Percentiles rank a stretch among this genome's conserved stretches.
These are phyloP conservation scores for Chaetorhynchus papuensis DNA, from an alignment of 2,113 vertebrate species.

Conservation along the genomic window DNA sequence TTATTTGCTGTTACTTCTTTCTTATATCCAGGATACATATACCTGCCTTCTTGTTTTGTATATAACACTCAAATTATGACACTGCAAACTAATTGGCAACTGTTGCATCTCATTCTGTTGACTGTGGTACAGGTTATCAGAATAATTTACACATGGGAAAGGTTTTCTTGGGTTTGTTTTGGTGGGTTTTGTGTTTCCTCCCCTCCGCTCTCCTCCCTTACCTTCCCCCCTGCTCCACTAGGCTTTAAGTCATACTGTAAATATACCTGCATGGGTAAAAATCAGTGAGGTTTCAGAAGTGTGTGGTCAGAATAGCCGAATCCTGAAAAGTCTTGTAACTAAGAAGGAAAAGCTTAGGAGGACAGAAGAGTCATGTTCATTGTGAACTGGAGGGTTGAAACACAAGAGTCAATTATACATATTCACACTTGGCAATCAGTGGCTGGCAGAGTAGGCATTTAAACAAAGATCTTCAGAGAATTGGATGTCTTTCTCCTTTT, in stretches of 20 bases:
- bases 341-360: neutral
- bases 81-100: neutral
- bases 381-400: neutral
- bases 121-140: neutral
- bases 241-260: neutral
- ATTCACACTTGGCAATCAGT: neutral
- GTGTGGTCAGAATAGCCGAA: neutral
- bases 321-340: neutral
- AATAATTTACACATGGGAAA: neutral
- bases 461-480: neutral
- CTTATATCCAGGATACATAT: neutral
- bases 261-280: neutral
- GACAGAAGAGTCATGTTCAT: neutral
- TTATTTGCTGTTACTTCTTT: neutral
- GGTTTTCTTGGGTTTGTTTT: neutral
- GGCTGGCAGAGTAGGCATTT: neutral
- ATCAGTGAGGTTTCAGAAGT: neutral
- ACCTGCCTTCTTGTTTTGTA: neutral
- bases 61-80: neutral
- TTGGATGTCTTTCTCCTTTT: neutral
- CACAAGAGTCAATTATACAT: neutral
- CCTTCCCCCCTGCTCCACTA: rapidly evolving
- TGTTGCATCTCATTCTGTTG: neutral
- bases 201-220: neutral
- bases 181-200: neutral